Conservation (phyloP, 2,113 vertebrate species). For the Stigmatopora argus region DNA sequence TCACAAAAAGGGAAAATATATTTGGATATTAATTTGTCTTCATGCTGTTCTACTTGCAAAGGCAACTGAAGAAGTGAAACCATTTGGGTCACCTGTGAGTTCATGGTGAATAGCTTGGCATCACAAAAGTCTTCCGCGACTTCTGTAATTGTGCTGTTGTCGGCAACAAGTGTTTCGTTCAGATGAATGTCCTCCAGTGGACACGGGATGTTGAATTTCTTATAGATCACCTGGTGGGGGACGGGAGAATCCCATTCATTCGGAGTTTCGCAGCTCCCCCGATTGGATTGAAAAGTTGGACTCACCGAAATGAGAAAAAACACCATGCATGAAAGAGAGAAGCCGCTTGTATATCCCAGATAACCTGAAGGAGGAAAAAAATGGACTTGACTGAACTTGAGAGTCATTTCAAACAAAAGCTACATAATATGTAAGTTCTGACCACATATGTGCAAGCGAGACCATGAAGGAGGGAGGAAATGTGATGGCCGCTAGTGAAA, state of each 20-base stretch:
- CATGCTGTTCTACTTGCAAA: background rate
- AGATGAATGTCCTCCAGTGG: slow-evolving; percentile 25
- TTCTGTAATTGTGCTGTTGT: background rate
- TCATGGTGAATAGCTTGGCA: slow-evolving; percentile 70
- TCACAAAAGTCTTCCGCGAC: slow-evolving; percentile 56
- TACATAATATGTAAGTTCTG: background rate
- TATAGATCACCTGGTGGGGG: slow-evolving; percentile 77
- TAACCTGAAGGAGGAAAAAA: slow-evolving; percentile 67
- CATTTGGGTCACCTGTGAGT: slow-evolving; percentile 70
- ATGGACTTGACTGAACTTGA: background rate
- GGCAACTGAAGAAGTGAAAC: background rate
- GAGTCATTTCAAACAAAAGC: background rate
- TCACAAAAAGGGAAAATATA: too few relatives aligned
- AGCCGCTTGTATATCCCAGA: slow-evolving; percentile 83
- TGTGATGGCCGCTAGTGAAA: slow-evolving; percentile 28
- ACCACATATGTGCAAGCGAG: background rate
- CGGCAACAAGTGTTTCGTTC: background rate
- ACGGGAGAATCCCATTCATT: background rate
- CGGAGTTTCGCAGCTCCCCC: background rate
- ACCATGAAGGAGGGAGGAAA: slow-evolving; percentile 1
- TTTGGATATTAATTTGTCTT: too few relatives aligned
- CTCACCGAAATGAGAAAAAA: slow-evolving; percentile 85
- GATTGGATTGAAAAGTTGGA: slow-evolving; percentile 10
- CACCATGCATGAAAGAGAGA: slow-evolving; percentile 83
- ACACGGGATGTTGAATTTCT: slow-evolving; percentile 78